Base-by-base conservation (phyloP, 2,888 invertebrate species). In the Allophyes oxyacanthae region DNA sequence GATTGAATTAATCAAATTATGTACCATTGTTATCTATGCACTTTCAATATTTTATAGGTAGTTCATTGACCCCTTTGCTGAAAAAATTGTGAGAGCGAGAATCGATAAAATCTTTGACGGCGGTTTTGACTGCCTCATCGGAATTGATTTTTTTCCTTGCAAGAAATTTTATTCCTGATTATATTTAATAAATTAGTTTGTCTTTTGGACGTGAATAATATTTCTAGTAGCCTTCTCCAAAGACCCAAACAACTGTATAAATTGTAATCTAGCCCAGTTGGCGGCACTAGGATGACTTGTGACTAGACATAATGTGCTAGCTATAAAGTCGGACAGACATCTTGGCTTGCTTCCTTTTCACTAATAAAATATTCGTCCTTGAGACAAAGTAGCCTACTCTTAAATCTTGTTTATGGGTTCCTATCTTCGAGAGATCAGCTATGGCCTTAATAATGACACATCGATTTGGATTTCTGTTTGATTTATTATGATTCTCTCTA, bases 301-400 rank as follows among this genome's bases (percentile, higher is more conserved):
- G 43, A 40, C 45, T 57, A 49, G 26, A 60, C 41, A 36, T 25
- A 14, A 40, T 25, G 25, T 46, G 37, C 14, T 30, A 7, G 2
- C 38, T 13, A 49, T 51, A 65, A 62, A 58, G 26, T 42, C 36
- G 34, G 15, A 3, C 34, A 52, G 48, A 33, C 43, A 6, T 33
- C 37, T 48, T 53, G 46, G 54, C 48, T 50, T 56, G 54, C 44
- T 50, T 56, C 32, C 46, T 44, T 14, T 25, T 2, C 7, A 10
- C 38, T 42, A 40, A 41, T 72, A 56, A 72, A 64, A 60, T 41
- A 44, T 56, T 57, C 50, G 53, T 5, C 67, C 59, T 75, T 75
- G 65, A 14, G 34, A 41, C 25, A 38, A 63, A 51, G 40, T 63
- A 69, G 57, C 52, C 37, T 64, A 52, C n/a, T 44, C 48, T 14